Percentiles rank a stretch among this genome's conserved stretches.
Conservation (phyloP, 2,797 vertebrate species). For the Tolypeutes matacus region DNA sequence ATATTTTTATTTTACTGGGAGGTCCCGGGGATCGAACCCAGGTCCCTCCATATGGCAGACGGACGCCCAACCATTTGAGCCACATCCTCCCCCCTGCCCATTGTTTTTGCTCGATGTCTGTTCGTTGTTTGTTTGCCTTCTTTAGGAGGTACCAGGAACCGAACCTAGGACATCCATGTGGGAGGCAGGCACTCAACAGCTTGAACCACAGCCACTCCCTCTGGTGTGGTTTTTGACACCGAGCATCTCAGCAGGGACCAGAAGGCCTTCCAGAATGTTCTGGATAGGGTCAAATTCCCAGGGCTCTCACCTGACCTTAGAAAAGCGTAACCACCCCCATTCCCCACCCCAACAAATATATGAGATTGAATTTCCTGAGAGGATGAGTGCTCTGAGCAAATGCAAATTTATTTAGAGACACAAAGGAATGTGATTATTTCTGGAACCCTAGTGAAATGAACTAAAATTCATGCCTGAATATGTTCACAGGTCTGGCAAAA, state of each 20-base stretch:
- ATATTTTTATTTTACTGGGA: too few species aligned
- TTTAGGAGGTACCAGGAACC: too few species aligned
- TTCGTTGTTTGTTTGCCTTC: too few species aligned
- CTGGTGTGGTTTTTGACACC: background rate
- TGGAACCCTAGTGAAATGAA: background rate
- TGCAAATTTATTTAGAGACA: background rate
- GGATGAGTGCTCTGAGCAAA: background rate
- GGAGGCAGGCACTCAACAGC: too few species aligned
- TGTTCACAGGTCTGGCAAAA: background rate
- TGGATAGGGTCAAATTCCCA: background rate
- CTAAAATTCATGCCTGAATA: background rate
- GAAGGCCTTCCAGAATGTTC: background rate
- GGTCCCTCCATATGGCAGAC: too few species aligned
- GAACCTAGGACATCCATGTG: too few species aligned
- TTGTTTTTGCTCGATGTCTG: too few species aligned
- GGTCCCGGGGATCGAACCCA: too few species aligned
- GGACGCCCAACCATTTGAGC: too few species aligned
- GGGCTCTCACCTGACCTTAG: background rate
- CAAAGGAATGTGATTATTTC: background rate
- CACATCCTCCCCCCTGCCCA: too few species aligned
- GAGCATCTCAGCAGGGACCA: background rate
- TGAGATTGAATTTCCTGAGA: conserved; percentile 8
- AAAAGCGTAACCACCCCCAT: background rate
- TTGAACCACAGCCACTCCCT: too few species aligned
- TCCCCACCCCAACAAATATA: background rate